phyloP scores from a whole-genome alignment of 2,888 invertebrate genomes.

The Eilema caniola region DNA sequence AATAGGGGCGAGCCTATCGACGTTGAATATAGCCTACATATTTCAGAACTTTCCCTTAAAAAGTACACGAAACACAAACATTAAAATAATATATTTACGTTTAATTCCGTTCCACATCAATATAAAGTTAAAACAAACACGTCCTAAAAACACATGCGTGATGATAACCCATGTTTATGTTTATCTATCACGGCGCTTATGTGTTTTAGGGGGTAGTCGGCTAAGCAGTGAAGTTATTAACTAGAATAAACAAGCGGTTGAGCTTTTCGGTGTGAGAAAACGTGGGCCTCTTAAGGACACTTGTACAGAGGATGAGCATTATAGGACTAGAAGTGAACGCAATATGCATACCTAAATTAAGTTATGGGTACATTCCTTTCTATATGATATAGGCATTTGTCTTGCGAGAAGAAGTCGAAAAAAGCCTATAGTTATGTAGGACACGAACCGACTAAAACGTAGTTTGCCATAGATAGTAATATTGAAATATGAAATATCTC shows the following conservation, averaged over 20 bases:
- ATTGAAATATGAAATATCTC: too few relatives aligned
- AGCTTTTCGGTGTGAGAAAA: not conserved
- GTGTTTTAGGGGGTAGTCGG: slow-evolving; percentile 17
- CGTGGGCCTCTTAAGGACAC: not conserved
- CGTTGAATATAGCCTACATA: too few relatives aligned
- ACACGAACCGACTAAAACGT: too few relatives aligned
- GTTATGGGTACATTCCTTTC: too few relatives aligned
- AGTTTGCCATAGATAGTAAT: too few relatives aligned
- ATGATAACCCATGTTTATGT: slow-evolving; percentile 18
- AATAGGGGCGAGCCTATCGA: too few relatives aligned
- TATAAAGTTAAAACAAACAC: slow-evolving; percentile 23
- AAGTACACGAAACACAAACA: not conserved
- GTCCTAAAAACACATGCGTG: slow-evolving; percentile 26
- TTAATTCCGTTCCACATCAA: slow-evolving; percentile 15
- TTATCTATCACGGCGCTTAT: slow-evolving; percentile 18
- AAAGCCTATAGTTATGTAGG: too few relatives aligned
- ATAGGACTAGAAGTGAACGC: too few relatives aligned
- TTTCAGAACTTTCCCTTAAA: not conserved
- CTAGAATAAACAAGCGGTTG: slow-evolving; percentile 18
- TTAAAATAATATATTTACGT: slow-evolving; percentile 9
- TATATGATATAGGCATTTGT: too few relatives aligned
- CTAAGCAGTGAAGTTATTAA: slow-evolving; percentile 23
- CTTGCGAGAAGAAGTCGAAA: too few relatives aligned
- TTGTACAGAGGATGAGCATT: too few relatives aligned
- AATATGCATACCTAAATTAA: too few relatives aligned